Conservation (phyloP, 2,113 vertebrate genomes). For the Montifringilla adamsi region DNA sequence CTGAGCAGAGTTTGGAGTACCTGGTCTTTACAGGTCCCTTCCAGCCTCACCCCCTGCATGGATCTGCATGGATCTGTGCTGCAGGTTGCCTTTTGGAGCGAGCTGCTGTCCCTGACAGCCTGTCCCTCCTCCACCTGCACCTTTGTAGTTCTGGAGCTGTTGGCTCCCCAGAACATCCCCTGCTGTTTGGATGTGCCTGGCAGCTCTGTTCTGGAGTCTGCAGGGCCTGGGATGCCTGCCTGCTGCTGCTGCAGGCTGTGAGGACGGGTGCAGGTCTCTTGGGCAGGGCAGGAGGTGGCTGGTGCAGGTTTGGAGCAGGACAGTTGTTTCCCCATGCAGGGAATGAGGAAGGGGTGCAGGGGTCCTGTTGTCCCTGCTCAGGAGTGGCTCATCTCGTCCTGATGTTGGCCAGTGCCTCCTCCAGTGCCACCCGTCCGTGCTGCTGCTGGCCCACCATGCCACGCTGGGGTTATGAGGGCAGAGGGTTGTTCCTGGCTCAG, state of each 20-base stretch:
- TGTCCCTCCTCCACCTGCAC: accelerated
- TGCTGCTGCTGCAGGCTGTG: not conserved
- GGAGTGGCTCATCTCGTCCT: not conserved
- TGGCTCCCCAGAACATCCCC: accelerated
- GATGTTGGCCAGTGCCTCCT: not conserved
- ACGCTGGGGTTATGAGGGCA: not conserved
- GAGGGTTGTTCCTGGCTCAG: not conserved
- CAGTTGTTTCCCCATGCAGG: accelerated
- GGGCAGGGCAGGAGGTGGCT: not conserved
- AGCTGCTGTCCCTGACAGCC: not conserved
- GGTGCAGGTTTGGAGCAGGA: not conserved
- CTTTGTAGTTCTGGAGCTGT: not conserved
- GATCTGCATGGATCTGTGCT: not conserved
- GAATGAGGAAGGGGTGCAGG: not conserved
- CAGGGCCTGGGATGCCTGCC: not conserved
- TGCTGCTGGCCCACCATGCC: accelerated
- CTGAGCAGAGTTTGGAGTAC: not conserved
- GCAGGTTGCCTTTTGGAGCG: not conserved
- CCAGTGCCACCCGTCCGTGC: not conserved
- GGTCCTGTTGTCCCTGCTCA: not conserved
- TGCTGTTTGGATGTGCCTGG: not conserved
- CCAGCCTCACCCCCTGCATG: not conserved
- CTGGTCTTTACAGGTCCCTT: not conserved
- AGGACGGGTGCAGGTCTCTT: not conserved
- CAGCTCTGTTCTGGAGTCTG: not conserved